These are phyloP conservation scores for Hyposmocoma kahamanoa DNA, from an alignment of 1,140 invertebrate species.

Conservation along the genomic window DNA sequence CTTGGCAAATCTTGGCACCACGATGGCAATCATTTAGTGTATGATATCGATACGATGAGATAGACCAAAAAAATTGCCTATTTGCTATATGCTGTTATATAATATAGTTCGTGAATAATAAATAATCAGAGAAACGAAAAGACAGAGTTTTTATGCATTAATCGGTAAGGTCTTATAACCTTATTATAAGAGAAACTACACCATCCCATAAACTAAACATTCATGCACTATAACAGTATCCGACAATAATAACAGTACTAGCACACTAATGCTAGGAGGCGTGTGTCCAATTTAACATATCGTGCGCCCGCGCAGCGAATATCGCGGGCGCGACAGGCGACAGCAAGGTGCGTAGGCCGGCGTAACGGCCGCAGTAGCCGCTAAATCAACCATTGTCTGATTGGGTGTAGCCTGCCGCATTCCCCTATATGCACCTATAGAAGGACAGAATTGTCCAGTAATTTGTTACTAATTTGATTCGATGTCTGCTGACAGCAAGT, in stretches of 20 bases:
- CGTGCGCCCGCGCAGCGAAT: slow-evolving; percentile 20
- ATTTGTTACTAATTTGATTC: background rate
- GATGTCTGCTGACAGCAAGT: no score
- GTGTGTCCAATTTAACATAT: slow-evolving; percentile 50
- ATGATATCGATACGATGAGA: no score
- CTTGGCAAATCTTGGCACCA: no score
- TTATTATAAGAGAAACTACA: no score
- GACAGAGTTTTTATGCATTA: no score
- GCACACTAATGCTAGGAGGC: slow-evolving; percentile 42
- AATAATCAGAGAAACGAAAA: no score
- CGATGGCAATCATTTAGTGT: no score
- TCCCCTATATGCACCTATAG: slow-evolving; percentile 12
- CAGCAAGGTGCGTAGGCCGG: slow-evolving; percentile 48
- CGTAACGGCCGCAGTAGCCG: slow-evolving; percentile 43
- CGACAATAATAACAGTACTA: slow-evolving; percentile 30
- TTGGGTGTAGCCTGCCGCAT: slow-evolving; percentile 44
- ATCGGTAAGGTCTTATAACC: no score
- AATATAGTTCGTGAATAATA: no score
- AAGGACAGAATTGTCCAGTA: slow-evolving; percentile 2
- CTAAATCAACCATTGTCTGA: slow-evolving; percentile 57
- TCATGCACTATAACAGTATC: slow-evolving; percentile 12
- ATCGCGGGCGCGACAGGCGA: slow-evolving; percentile 26
- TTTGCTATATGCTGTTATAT: no score
- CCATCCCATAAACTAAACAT: background rate
- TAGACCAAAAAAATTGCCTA: no score